A percentile compares a stretch with the other conserved stretches of the same genome.
These are phyloP conservation scores for Agonopterix alstromeriana DNA, from an alignment of 2,888 invertebrate species.

Conservation along the genomic window DNA sequence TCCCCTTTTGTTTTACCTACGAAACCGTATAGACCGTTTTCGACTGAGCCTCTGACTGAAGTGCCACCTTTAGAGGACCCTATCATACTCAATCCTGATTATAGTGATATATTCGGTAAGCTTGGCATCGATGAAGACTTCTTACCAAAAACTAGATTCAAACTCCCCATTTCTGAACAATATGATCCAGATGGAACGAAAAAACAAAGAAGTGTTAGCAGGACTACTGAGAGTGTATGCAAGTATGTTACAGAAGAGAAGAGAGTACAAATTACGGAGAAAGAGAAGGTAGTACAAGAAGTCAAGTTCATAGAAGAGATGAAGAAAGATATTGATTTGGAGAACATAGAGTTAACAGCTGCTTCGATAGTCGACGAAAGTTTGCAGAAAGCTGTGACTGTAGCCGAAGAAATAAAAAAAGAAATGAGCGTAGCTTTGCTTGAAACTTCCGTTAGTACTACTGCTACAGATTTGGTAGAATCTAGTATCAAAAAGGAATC, in stretches of 20 bases:
- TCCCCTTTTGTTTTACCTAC: conserved; percentile 38
- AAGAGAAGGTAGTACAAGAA: conserved; percentile 6
- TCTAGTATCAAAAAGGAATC: background rate
- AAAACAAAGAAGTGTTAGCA: conserved; percentile 15
- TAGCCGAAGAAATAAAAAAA: conserved; percentile 48
- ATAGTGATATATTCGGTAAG: conserved; percentile 42
- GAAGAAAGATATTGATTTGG: conserved; percentile 28
- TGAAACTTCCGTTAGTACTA: conserved; percentile 3
- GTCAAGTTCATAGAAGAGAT: conserved; percentile 12
- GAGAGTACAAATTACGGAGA: conserved; percentile 10
- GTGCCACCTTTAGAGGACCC: conserved; percentile 55
- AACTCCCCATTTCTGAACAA: conserved; percentile 53
- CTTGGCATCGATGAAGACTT: conserved; percentile 23
- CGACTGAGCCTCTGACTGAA: conserved; percentile 43
- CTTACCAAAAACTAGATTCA: conserved; percentile 38
- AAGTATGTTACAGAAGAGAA: conserved; percentile 11
- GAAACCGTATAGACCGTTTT: conserved; percentile 54
- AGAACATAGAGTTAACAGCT: conserved; percentile 51
- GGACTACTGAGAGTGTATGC: conserved; percentile 5
- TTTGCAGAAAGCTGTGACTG: conserved; percentile 47
- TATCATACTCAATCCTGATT: conserved; percentile 51
- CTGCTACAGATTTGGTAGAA: background rate
- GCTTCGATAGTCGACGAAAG: conserved; percentile 46
- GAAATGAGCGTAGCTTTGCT: conserved; percentile 40
- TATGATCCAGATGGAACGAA: conserved; percentile 47